Percentiles rank a stretch among this genome's conserved stretches.
phyloP scores from a whole-genome alignment of 2,888 invertebrate genomes.

The Xestoiulus laeticollis region DNA sequence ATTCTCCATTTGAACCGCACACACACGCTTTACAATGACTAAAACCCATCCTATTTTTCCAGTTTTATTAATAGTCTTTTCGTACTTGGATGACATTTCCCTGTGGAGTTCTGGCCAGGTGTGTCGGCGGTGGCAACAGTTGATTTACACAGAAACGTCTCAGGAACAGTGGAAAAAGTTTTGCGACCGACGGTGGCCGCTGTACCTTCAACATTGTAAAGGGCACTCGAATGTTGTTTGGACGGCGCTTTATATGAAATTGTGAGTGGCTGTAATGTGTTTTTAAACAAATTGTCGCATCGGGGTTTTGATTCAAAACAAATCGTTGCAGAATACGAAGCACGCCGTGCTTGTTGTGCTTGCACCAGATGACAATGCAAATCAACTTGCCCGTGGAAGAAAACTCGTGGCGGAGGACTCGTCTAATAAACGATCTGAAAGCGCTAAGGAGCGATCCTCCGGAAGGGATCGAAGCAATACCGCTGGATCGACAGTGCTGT shows the following conservation, averaged over 20 bases:
- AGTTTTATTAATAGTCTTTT: conserved; percentile 87
- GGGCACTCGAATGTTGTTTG: conserved; percentile 68
- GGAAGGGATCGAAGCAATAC: conserved; percentile 84
- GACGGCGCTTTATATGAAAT: conserved; percentile 75
- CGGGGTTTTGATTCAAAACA: background rate
- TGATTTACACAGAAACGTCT: conserved; percentile 80
- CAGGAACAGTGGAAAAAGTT: conserved; percentile 83
- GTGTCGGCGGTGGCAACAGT: conserved; percentile 83
- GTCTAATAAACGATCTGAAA: conserved; percentile 79
- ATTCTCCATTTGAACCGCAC: background rate
- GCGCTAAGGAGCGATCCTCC: conserved; percentile 74
- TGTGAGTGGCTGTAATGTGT: conserved; percentile 62
- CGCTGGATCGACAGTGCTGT: conserved; percentile 80
- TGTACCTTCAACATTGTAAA: conserved; percentile 78
- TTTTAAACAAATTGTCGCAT: background rate
- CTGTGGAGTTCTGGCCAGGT: conserved; percentile 88
- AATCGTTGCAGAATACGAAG: conserved; percentile 74
- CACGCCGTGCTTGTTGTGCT: conserved; percentile 85
- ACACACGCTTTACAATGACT: background rate
- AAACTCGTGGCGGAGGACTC: conserved; percentile 82
- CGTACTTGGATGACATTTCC: conserved; percentile 89
- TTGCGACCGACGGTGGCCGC: conserved; percentile 82
- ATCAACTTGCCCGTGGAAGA: conserved; percentile 70
- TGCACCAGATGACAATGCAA: conserved; percentile 78
- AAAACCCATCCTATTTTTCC: conserved; percentile 59